phyloP scores from a whole-genome alignment of 2,888 invertebrate species.

The Tetanocera ferruginea region DNA sequence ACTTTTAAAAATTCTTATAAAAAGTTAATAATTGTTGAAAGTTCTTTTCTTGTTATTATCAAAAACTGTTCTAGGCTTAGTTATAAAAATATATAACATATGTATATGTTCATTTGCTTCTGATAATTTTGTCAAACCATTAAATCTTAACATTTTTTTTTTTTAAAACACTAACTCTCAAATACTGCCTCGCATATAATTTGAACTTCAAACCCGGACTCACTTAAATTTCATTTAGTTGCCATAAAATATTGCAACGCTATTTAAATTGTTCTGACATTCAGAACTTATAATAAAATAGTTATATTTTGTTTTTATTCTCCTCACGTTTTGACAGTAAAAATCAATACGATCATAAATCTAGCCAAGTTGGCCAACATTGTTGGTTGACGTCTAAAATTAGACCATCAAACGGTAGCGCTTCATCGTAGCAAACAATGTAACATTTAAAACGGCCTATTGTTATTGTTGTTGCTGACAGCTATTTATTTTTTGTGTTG shows the following conservation, averaged over 20 bases:
- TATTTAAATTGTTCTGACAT: too few relatives aligned
- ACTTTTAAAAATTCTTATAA: neutral
- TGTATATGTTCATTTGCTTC: neutral
- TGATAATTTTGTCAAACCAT: neutral
- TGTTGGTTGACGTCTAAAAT: conserved; percentile 13
- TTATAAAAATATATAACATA: neutral
- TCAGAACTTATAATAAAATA: too few relatives aligned
- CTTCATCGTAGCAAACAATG: neutral
- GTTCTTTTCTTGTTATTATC: neutral
- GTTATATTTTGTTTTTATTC: neutral
- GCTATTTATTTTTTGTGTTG: neutral
- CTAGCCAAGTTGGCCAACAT: neutral
- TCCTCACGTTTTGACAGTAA: conserved; percentile 17
- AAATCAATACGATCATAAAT: conserved; percentile 12
- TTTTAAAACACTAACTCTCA: neutral
- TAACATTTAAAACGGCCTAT: neutral
- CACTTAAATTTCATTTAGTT: too few relatives aligned
- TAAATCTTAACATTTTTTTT: neutral
- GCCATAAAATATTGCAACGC: too few relatives aligned
- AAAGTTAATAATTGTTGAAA: neutral
- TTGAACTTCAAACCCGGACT: too few relatives aligned
- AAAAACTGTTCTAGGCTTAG: neutral
- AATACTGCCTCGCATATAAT: too few relatives aligned
- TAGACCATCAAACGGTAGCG: conserved; percentile 27
- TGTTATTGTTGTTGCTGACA: conserved; percentile 2